Evolutionary conservation across 2,797 vertebrate species (phyloP), one percentile per base, ranked within the genome.

Genomic region (Sebastes steindachneri): DNA sequence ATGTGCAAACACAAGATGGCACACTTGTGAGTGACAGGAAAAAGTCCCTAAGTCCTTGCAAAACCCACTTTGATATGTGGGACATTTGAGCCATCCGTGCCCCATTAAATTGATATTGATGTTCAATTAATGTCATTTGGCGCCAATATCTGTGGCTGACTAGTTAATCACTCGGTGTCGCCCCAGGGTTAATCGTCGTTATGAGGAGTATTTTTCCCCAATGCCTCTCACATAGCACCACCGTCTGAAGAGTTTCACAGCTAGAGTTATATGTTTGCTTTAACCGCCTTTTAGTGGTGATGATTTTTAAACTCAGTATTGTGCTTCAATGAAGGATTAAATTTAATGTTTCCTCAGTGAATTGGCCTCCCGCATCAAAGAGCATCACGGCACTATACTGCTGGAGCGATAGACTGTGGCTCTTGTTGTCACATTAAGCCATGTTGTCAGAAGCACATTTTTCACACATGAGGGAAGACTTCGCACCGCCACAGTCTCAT

Each of bases 31-130:
- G 12, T 41, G 48, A 83, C 9, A 53, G 31, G 8, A 26, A 66
- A 28, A 68, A 58, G 25, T 75, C 17, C 23, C 31, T 53, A 31
- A 79, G n/a, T 77, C 70, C 28, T 37, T 48, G 21, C 25, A 84
- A 87, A 41, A 89, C 73, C 80, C 65, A 85, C 51, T 88, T 89
- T 75, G 26, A 53, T 84, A 91, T 87, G 78, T 89, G 78, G 86
- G 83, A 73, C 89, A 91, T 62, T 55, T 76, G 37, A 71, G 67
- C 68, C 62, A 68, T 67, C 67, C 54, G 25, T 75, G 68, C 21
- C 37, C 73, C 37, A 79, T 79, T 91, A 85, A 45, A 86, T 81
- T 76, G 62, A 86, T 89, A 78, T 73, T 62, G 68, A 86, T 76
- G 75, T 80, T 89, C 70, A 82, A 37, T 88, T 87, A 73, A 75